A percentile compares a stretch with the other conserved stretches of the same genome.
Conservation (phyloP, 92 coral and sea anemone genomes). For the Epizoanthus stellaris region DNA sequence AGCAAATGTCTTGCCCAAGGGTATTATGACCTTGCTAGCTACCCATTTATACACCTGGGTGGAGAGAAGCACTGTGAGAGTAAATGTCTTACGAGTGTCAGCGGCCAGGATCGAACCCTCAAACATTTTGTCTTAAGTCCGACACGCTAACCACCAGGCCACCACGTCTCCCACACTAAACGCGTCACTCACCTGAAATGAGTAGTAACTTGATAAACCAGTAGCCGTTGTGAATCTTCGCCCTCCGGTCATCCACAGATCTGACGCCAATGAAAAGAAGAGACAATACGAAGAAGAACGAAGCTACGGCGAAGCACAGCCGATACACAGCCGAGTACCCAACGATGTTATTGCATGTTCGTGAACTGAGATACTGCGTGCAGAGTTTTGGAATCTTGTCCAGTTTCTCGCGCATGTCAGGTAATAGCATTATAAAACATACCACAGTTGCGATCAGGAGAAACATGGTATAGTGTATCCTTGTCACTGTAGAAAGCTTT, state of each 20-base stretch:
- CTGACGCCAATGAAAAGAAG: conserved; percentile 63
- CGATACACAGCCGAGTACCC: conserved; percentile 89
- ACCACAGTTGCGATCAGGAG: conserved; percentile 51
- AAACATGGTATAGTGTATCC: conserved; percentile 58
- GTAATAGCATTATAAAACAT: conserved; percentile 58
- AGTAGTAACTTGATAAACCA: conserved; percentile 69
- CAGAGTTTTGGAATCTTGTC: conserved; percentile 62
- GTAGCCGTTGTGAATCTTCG: conserved; percentile 67
- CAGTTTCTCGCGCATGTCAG: conserved; percentile 53
- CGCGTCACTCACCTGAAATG: conserved; percentile 60
- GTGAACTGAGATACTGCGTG: conserved; percentile 46
- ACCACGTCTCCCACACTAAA: too few relatives aligned
- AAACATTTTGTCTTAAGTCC: too few relatives aligned
- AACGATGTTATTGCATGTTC: conserved; percentile 61
- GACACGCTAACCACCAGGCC: too few relatives aligned
- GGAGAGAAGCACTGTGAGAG: too few relatives aligned
- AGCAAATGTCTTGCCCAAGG: too few relatives aligned
- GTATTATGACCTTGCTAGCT: too few relatives aligned
- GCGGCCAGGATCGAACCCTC: too few relatives aligned
- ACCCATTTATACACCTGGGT: too few relatives aligned
- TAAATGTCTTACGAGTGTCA: too few relatives aligned
- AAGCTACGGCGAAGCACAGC: conserved; percentile 66
- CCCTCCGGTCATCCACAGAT: conserved; percentile 55
- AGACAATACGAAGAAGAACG: conserved; percentile 67
- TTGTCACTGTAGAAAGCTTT: conserved; percentile 28